phyloP scores from a whole-genome alignment of 2,113 vertebrate genomes.

The Opisthocomus hoazin region DNA sequence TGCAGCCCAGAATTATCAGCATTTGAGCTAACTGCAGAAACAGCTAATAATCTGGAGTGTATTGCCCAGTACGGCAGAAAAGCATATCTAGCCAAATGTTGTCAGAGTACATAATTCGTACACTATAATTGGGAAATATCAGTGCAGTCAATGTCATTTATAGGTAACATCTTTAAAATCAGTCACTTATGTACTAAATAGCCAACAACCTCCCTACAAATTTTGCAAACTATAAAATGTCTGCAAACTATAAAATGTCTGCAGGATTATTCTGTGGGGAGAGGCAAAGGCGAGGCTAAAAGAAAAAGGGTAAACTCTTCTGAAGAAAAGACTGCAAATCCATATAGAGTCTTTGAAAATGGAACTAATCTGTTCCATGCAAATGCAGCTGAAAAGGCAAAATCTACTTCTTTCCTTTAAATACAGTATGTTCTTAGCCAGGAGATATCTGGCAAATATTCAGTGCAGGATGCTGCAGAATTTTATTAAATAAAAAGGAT shows the following conservation, averaged over 20 bases:
- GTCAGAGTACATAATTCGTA: not conserved
- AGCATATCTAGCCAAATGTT: not conserved
- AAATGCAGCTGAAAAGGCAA: not conserved
- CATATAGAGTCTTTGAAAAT: not conserved
- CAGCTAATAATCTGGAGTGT: not conserved
- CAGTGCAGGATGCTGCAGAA: not conserved
- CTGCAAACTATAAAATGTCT: not conserved
- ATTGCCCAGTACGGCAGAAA: not conserved
- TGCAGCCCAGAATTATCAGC: not conserved
- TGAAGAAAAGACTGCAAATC: not conserved
- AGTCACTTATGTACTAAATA: not conserved
- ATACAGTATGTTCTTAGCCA: not conserved
- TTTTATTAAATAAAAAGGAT: not conserved
- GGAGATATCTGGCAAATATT: not conserved
- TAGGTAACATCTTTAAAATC: not conserved
- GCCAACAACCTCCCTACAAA: not conserved
- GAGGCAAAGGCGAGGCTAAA: fast-evolving
- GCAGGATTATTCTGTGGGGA: not conserved
- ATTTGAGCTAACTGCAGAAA: not conserved
- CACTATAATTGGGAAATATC: not conserved
- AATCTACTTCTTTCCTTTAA: not conserved
- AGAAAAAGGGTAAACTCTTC: not conserved
- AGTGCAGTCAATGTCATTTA: not conserved
- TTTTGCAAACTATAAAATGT: not conserved
- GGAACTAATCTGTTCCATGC: not conserved